phyloP scores from a whole-genome alignment of 2,888 invertebrate species.

The Dolichopus griseipennis region DNA sequence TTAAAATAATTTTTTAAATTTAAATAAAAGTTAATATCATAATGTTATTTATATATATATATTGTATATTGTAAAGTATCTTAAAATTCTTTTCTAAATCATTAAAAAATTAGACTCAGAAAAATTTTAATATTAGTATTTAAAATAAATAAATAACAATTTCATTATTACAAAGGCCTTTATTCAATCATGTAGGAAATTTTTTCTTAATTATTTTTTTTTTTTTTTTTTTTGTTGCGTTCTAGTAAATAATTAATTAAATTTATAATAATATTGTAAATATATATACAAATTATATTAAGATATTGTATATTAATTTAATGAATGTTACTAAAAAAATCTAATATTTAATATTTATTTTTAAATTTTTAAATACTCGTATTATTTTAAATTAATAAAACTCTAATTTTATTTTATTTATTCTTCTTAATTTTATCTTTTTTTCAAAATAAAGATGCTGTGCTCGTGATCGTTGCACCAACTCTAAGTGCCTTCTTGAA shows the following conservation, averaged over 20 bases:
- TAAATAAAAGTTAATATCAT: neutral
- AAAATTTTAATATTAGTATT: neutral
- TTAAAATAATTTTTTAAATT: no score
- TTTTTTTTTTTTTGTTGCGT: no score
- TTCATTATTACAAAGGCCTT: neutral
- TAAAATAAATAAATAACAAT: no score
- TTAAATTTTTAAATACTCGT: neutral
- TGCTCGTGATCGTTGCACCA: conserved; percentile 39
- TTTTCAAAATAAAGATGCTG: conserved; percentile 28
- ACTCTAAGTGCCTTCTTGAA: conserved; percentile 38
- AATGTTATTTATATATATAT: neutral
- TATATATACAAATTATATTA: no score
- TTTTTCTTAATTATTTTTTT: neutral
- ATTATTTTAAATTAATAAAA: neutral
- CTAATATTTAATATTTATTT: neutral
- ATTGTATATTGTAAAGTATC: no score
- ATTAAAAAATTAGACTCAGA: neutral
- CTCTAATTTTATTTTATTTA: no score
- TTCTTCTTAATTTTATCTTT: neutral
- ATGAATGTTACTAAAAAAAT: neutral
- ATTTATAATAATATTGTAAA: no score
- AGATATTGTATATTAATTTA: no score
- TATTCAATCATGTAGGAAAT: conserved; percentile 4
- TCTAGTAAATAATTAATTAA: no score
- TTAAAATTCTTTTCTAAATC: neutral